A percentile compares a stretch with the other conserved stretches of the same genome.
phyloP scores from a whole-genome alignment of 2,888 invertebrate genomes.

The Acanthopleura granulata region DNA sequence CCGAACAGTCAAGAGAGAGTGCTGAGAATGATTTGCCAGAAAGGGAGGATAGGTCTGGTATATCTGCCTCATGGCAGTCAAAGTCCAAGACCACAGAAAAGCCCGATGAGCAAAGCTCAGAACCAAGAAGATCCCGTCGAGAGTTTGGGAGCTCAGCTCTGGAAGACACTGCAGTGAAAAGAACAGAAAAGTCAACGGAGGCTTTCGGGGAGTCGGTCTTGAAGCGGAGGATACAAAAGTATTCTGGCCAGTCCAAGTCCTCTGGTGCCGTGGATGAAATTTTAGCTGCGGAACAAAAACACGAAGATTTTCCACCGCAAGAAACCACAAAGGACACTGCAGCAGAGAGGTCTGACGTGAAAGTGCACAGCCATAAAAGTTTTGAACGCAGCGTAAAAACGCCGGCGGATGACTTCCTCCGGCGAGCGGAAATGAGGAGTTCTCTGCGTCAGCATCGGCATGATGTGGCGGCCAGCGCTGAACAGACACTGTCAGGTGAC shows the following conservation, averaged over 20 bases:
- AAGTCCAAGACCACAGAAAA: not conserved
- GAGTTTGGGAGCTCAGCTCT: not conserved
- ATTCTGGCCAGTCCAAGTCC: not conserved
- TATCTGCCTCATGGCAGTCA: not conserved
- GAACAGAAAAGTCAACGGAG: not conserved
- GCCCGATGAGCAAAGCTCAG: not conserved
- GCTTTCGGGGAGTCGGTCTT: not conserved
- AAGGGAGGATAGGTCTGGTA: not conserved
- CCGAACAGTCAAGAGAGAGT: not conserved
- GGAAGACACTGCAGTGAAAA: not conserved
- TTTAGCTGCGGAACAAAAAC: too few species aligned
- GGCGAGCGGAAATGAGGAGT: slow-evolving; percentile 15
- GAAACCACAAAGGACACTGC: too few species aligned
- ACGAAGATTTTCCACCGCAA: too few species aligned
- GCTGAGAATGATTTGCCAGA: not conserved
- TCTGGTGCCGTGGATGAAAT: not conserved
- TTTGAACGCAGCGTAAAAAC: not conserved
- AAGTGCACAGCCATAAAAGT: not conserved
- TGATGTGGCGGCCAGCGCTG: not conserved
- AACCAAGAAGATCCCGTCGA: not conserved
- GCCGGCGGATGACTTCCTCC: slow-evolving; percentile 6
- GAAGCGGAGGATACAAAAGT: not conserved
- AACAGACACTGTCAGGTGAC: slow-evolving; percentile 13
- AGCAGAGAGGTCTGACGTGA: too few species aligned
- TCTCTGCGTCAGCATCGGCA: slow-evolving; percentile 8